These are phyloP conservation scores for Frankliniella fusca DNA, from an alignment of 2,888 invertebrate species.

Conservation along the genomic window DNA sequence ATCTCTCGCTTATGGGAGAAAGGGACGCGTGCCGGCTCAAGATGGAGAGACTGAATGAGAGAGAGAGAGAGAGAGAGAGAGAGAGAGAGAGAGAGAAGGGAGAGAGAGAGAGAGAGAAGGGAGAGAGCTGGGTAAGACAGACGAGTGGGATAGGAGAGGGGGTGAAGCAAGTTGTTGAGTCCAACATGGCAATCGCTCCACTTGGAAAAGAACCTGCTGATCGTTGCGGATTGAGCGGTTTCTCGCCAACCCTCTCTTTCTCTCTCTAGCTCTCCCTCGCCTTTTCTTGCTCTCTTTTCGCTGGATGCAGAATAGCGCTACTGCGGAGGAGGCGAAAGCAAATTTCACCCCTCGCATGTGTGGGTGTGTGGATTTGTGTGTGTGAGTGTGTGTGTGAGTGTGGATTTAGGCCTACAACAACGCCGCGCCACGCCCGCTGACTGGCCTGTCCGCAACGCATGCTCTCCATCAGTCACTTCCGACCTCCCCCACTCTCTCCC, in stretches of 20 bases:
- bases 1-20: too few species aligned
- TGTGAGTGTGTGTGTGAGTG: neutral
- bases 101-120: neutral
- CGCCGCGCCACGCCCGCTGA: neutral
- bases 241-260: too few species aligned
- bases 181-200: too few species aligned
- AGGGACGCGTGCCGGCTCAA: too few species aligned
- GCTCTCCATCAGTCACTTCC: conserved; percentile 24
- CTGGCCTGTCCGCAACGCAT: neutral
- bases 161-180: too few species aligned
- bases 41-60: neutral
- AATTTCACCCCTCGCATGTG: neutral
- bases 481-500: neutral
- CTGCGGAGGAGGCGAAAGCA: neutral
- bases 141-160: too few species aligned
- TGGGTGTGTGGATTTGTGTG: neutral
- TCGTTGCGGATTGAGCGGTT: too few species aligned
- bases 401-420: neutral
- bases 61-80: neutral
- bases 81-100: neutral
- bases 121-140: neutral
- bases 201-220: too few species aligned
- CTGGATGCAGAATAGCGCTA: too few species aligned
- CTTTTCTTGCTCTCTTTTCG: too few species aligned
- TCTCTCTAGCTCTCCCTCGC: too few species aligned